Base-by-base conservation (phyloP, 2,113 vertebrate species). In the Forbesichthys agassizii region DNA sequence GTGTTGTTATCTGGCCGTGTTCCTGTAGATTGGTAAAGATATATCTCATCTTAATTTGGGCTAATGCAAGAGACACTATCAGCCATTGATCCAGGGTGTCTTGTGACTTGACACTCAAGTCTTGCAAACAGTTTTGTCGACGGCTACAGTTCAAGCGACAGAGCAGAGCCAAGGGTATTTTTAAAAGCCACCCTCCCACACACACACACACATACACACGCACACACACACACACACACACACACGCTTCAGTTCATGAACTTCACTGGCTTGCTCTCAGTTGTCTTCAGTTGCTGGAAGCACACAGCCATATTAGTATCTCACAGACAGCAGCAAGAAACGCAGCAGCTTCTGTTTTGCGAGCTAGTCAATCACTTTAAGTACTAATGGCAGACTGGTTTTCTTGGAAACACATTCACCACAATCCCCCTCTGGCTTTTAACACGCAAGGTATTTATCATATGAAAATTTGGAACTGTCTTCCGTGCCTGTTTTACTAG, bases 1-100 rank as follows among this genome's bases (percentile, higher is more conserved):
- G 73, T 79, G 69, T 86, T 86, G 81, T 90, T 86, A 82, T 81
- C 86, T 86, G 87, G 74, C 73, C 81, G 85, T 87, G 20, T 79
- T 85, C 87, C 80, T 88, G 88, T 81, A 81, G 77, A 77, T 84
- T 77, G 75, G 83, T 82, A 85, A 87, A 89, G 84, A 90, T 87
- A 77, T 79, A 92, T 90, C 88, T 89, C 69, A 88, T 89, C 91
- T 89, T 90, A 90, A 91, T 91, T 89, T 84, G 71, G 80, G 67
- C 81, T 89, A 86, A 91, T 89, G 77, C 64, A 82, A 86, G 78
- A 90, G 87, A 91, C 86, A 89, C 82, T 87, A 81, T 88, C 84
- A 64, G 66, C 86, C 76, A 87, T 90, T 89, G 84, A 89, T 71
- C 47, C 4, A 61, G 78, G 72, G 88, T 82, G 89, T 92, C 88